A percentile compares a stretch with the other conserved stretches of the same genome.
Evolutionary conservation across 1,140 invertebrate genomes (phyloP).

Genomic region (Neotoxoptera formosana): DNA sequence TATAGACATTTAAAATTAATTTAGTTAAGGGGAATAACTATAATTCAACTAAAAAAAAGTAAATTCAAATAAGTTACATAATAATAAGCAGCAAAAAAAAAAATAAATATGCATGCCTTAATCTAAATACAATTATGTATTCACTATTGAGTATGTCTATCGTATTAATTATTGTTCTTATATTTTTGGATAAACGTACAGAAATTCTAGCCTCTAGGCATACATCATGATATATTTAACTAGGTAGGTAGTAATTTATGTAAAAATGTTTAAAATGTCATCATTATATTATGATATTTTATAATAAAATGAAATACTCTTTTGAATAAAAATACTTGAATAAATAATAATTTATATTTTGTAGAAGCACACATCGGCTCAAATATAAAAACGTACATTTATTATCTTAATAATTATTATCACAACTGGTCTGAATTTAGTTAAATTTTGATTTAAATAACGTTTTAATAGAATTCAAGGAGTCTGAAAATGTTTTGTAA

Average conservation of each 20-base stretch:
- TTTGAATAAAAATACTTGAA: not conserved
- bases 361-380: not conserved
- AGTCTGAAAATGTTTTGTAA: not conserved
- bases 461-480: no score
- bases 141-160: not conserved
- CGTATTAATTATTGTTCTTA: not conserved
- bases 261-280: not conserved
- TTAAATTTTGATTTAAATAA: no score
- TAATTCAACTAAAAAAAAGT: not conserved
- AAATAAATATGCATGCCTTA: slow-evolving; percentile 45
- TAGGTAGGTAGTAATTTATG: not conserved
- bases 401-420: not conserved
- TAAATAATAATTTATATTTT: not conserved
- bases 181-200: not conserved
- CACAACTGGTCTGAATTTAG: not conserved
- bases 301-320: no score
- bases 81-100: slow-evolving; percentile 48
- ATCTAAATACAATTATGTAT: slow-evolving; percentile 4
- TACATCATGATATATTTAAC: not conserved
- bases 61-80: slow-evolving; percentile 9
- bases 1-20: no score
- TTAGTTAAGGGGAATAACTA: no score
- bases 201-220: not conserved
- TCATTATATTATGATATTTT: not conserved
- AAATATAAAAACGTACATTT: not conserved